Evolutionary conservation across 2,888 invertebrate species (phyloP), one percentile per base, ranked within the genome.

Genomic region (Stegophylla sp.): DNA sequence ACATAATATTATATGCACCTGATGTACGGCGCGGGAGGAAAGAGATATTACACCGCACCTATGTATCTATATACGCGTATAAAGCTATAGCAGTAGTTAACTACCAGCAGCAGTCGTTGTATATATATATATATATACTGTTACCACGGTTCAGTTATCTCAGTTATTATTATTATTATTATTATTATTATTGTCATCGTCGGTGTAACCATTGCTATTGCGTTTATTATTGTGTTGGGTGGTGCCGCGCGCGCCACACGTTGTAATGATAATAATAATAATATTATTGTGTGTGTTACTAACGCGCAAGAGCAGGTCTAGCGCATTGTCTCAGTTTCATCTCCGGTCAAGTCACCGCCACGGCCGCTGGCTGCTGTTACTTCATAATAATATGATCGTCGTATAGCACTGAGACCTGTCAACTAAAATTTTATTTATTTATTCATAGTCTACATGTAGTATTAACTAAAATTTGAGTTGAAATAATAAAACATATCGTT

Each of bases 131-230:
- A n/a, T n/a, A n/a, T n/a, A n/a, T n/a, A n/a, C n/a, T 72, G 48
- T 15, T 76, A 69, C 28, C 61, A 51, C 69, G 77, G 69, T 79
- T 34, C 69, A 67, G 77, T 77, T 69, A 67, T 59, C 67, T 28
- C 59, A 43, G 43, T 48, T 51, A 75, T 61, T 64, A 63, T 26
- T 73, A 56, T 23, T 56, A 34, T 34, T n/a, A 53, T 59, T n/a
- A 26, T 61, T 10, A 17, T 43, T 17, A 7, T 51, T 10, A 7
- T 61, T 15, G n/a, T 26, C 43, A 43, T 15, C 41, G 43, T 20
- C 63, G 74, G 34, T 43, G 63, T 20, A 63, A 66, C 17, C 28
- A 69, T 17, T 28, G 28, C 15, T 15, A n/a, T 17, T 20, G 7
- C 12, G 26, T 9, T 61, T 26, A n/a, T 72, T 72, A 45, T 66